phyloP scores from a whole-genome alignment of 2,797 vertebrate genomes.

The Tinamus major region DNA sequence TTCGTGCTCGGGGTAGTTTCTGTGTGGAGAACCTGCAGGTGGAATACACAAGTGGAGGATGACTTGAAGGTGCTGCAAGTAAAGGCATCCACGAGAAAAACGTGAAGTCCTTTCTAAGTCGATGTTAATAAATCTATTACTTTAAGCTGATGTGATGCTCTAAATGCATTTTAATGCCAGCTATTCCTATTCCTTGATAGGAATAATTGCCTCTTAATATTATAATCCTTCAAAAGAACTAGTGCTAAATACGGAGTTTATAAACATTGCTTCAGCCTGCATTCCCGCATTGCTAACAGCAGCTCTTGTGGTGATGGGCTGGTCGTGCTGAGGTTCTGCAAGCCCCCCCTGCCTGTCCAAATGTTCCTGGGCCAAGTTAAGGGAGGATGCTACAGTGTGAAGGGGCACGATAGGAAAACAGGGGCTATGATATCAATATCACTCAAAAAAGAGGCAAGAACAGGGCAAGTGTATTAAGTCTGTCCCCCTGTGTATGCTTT shows the following conservation, averaged over 20 bases:
- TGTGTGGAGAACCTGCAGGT: not conserved
- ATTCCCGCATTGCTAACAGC: not conserved
- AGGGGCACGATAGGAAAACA: not conserved
- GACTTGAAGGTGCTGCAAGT: not conserved
- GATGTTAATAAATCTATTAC: not conserved
- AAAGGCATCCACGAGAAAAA: not conserved
- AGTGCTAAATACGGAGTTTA: not conserved
- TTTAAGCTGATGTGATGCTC: not conserved
- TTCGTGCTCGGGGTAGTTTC: not conserved
- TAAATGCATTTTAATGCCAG: not conserved
- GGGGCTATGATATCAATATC: not conserved
- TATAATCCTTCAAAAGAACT: not conserved
- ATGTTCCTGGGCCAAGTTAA: not conserved
- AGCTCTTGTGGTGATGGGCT: not conserved
- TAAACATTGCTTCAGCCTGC: not conserved
- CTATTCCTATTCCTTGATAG: not conserved
- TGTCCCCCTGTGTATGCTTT: not conserved
- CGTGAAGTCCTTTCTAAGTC: conserved; percentile 9
- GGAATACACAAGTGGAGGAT: not conserved
- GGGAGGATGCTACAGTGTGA: not conserved
- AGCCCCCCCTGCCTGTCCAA: not conserved
- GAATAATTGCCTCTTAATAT: not conserved
- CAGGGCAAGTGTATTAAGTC: not conserved
- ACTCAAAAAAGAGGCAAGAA: not conserved
- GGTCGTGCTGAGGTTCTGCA: not conserved